Base-by-base conservation (phyloP, 1,140 invertebrate species). In the Eueides isabella region DNA sequence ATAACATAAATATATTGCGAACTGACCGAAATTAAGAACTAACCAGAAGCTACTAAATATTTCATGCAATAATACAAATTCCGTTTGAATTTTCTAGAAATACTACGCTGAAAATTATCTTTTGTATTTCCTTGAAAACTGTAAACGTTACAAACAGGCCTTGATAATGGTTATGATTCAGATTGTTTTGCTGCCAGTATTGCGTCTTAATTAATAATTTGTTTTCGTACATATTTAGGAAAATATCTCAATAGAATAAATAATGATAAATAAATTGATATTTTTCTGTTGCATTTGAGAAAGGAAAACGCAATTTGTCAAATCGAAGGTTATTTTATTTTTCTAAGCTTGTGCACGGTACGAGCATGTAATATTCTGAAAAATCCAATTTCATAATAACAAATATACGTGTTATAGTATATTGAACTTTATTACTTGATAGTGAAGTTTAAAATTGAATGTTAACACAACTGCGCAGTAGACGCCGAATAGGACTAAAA, bases 51-150 rank as follows among this genome's bases (percentile, higher is more conserved):
- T 16, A 55, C 5, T 55, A 4, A 55, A 26, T 0, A 4, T 12
- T 26, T 3, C 11, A 7, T 55, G 12, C 19, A 55, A 26, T 23
- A 55, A 55, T 1, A 55, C 48, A 55, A 55, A 23, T 2, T 55
- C 11, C 19, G 9, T 11, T 23, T 4, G 19, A 55, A 26, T 55
- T 55, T 26, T 23, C 48, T 55, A 55, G 23, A 26, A 55, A 26
- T 11, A 26, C 19, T 55, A 55, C n/a, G 23, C 48, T 55, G 23
- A 55, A 55, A 55, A 55, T 55, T 55, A 55, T 55, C 23, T 23
- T 55, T 55, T 23, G 11, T n/a, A 55, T 55, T 55, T 55, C 48
- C 48, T 55, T 55, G 48, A 55, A 55, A 55, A 55, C 48, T 55
- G 48, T 26, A 55, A 55, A 55, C 26, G 48, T 55, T 55, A 55